Conservation (phyloP, 2,888 invertebrate genomes). For the Xylota sylvarum region DNA sequence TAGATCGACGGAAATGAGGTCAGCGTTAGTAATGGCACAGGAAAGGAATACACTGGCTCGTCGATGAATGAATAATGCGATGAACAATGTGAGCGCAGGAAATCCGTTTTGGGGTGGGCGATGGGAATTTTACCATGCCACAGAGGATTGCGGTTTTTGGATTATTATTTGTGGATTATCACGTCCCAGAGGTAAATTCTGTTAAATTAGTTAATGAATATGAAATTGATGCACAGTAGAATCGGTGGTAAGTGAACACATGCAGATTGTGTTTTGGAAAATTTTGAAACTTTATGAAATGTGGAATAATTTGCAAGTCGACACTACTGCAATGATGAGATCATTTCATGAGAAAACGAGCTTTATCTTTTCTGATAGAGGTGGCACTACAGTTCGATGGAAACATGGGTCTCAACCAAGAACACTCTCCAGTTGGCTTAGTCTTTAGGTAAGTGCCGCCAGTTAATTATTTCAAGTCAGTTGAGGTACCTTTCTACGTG, state of each 20-base stretch:
- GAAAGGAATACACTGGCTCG: constrained; percentile 9
- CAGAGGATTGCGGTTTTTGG: constrained; percentile 5
- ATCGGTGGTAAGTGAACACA: neutral
- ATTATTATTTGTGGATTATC: neutral
- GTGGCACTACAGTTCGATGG: too few relatives aligned
- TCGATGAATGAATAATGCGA: constrained; percentile 62
- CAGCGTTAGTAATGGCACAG: constrained; percentile 60
- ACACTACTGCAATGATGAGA: too few relatives aligned
- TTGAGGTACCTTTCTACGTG: too few relatives aligned
- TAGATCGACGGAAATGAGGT: constrained; percentile 73
- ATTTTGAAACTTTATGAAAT: too few relatives aligned
- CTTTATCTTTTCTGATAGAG: too few relatives aligned
- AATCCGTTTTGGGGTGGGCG: constrained; percentile 52
- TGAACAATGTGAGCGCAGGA: constrained; percentile 52
- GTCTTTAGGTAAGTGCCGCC: too few relatives aligned
- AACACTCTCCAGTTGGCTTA: too few relatives aligned
- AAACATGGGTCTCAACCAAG: too few relatives aligned
- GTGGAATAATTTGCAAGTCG: too few relatives aligned
- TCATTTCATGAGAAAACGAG: too few relatives aligned
- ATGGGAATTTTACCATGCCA: neutral
- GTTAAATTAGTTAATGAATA: neutral
- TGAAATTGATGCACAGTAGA: neutral
- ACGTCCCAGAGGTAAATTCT: constrained; percentile 5
- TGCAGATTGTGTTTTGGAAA: too few relatives aligned
- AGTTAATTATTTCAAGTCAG: too few relatives aligned